These are phyloP conservation scores for Protonemura montana DNA, from an alignment of 2,888 invertebrate species.

Conservation along the genomic window DNA sequence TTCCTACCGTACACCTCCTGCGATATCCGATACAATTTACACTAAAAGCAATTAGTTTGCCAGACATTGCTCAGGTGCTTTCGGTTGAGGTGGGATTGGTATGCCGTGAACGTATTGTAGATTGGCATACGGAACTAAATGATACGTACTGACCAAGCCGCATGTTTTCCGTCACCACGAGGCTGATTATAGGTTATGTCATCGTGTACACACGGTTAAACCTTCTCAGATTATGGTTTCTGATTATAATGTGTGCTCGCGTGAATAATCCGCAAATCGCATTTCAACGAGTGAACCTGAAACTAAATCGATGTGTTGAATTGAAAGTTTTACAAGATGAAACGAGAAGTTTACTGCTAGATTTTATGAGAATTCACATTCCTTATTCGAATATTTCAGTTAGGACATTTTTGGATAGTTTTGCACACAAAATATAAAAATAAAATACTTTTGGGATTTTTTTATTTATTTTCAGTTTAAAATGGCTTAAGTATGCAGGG, in stretches of 20 bases:
- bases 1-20: not conserved
- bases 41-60: not conserved
- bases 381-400: too few relatives aligned
- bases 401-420: too few relatives aligned
- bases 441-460: too few relatives aligned
- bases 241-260: not conserved
- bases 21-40: not conserved
- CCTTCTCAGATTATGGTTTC: not conserved
- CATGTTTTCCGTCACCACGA: not conserved
- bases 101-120: not conserved
- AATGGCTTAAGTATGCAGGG: too few relatives aligned
- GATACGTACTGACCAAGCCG: not conserved
- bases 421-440: too few relatives aligned
- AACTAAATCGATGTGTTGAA: too few relatives aligned
- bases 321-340: too few relatives aligned
- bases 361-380: too few relatives aligned
- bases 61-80: not conserved
- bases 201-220: not conserved
- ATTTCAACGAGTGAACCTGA: too few relatives aligned
- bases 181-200: not conserved
- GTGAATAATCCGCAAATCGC: not conserved
- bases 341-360: too few relatives aligned
- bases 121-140: not conserved
- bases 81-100: not conserved
- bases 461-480: too few relatives aligned